A percentile compares a stretch with the other conserved stretches of the same genome.
These are phyloP conservation scores for Drosophila pachea DNA, from an alignment of 1,140 invertebrate genomes.

Conservation along the genomic window DNA sequence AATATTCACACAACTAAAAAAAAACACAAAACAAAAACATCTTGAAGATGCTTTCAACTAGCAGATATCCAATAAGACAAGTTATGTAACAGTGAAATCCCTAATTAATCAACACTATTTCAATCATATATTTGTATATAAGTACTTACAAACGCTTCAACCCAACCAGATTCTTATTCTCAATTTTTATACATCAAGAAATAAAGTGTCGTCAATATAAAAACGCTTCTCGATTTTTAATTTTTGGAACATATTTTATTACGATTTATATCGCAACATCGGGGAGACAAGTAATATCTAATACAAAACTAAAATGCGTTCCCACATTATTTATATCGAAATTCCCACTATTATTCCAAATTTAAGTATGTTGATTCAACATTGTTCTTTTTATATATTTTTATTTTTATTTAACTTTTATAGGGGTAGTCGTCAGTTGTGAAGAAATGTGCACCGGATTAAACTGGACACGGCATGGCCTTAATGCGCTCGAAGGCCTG, in stretches of 20 bases:
- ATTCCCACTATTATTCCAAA: no score
- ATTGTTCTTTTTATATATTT: no score
- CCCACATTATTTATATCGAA: no score
- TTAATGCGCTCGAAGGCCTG: constrained; percentile 93
- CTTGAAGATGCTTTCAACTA: constrained; percentile 21
- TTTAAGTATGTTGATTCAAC: no score
- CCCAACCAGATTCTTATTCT: not conserved
- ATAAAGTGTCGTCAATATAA: constrained; percentile 14
- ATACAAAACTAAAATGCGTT: no score
- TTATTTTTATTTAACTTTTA: no score
- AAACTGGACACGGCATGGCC: constrained; percentile 85
- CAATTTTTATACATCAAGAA: constrained; percentile 14
- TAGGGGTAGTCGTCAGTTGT: no score
- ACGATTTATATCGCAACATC: no score
- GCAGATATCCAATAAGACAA: constrained; percentile 29
- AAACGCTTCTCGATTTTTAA: not conserved
- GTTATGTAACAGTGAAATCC: not conserved
- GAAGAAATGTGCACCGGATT: not conserved
- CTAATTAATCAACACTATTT: constrained; percentile 15
- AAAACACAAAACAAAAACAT: constrained; percentile 10
- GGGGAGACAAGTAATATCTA: no score
- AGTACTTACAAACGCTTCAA: constrained; percentile 37
- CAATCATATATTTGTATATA: constrained; percentile 67
- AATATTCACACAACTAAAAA: constrained; percentile 43
- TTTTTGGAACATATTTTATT: no score